phyloP scores from a whole-genome alignment of 1,140 invertebrate species.

The Eubasilissa regina region DNA sequence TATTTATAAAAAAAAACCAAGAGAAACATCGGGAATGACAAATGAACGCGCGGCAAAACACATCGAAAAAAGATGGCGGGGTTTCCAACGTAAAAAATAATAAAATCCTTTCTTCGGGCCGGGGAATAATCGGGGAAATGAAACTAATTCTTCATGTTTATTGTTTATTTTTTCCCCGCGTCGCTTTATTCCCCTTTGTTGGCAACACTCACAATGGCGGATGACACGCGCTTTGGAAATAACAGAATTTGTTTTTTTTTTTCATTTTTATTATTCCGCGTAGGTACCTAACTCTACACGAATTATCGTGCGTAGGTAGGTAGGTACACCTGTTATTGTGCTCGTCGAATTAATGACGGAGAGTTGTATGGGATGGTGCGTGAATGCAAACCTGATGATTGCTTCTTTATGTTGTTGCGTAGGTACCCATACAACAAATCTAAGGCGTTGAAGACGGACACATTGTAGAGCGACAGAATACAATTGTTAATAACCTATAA shows the following conservation, averaged over 20 bases:
- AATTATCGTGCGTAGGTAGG: neutral
- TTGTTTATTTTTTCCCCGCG: constrained; percentile 52
- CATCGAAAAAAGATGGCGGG: constrained; percentile 58
- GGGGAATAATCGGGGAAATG: constrained; percentile 58
- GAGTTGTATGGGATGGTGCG: neutral
- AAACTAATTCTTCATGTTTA: constrained; percentile 60
- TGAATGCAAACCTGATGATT: neutral
- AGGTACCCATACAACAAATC: too few relatives aligned
- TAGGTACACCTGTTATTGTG: neutral
- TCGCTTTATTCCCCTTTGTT: constrained; percentile 11
- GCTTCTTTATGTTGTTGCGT: constrained; percentile 2
- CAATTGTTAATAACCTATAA: too few relatives aligned
- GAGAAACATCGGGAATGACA: constrained; percentile 53
- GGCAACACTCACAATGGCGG: constrained; percentile 38
- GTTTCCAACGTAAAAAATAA: constrained; percentile 58
- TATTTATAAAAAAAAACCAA: constrained; percentile 4
- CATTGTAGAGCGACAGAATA: too few relatives aligned
- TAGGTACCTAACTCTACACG: neutral
- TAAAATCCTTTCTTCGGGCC: constrained; percentile 58
- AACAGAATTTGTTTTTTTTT: constrained; percentile 27
- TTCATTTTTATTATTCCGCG: neutral
- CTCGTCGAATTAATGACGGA: neutral
- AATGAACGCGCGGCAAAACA: constrained; percentile 57
- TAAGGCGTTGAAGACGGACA: too few relatives aligned
- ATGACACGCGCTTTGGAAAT: constrained; percentile 40